Evolutionary conservation across 2,888 invertebrate genomes (phyloP).

Genomic region (Euclidia mi): DNA sequence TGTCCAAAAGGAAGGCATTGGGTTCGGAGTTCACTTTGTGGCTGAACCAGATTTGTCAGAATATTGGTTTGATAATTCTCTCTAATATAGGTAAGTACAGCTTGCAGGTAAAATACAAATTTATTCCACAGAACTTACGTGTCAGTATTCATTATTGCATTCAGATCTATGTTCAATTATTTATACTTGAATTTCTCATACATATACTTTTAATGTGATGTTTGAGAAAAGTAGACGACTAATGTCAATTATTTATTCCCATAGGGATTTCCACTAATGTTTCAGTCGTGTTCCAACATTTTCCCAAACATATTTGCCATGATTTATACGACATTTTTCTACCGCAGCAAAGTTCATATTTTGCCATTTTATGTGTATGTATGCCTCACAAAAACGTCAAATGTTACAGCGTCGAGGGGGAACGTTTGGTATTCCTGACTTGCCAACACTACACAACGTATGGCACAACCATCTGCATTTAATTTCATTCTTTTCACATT

Average conservation of each 20-base stretch:
- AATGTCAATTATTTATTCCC: constrained; percentile 2
- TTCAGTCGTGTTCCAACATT: constrained; percentile 17
- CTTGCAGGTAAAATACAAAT: too few relatives aligned
- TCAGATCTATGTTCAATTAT: neutral
- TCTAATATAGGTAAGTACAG: too few relatives aligned
- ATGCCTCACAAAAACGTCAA: constrained; percentile 88
- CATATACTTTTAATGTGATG: too few relatives aligned
- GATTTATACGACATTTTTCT: constrained; percentile 53
- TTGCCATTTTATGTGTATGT: constrained; percentile 85
- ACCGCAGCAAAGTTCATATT: constrained; percentile 77
- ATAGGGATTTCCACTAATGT: neutral
- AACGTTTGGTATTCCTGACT: constrained; percentile 86
- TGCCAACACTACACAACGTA: constrained; percentile 43
- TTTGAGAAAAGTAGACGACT: too few relatives aligned
- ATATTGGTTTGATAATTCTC: too few relatives aligned
- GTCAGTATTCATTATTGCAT: neutral
- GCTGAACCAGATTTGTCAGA: too few relatives aligned
- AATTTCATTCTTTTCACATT: constrained; percentile 27
- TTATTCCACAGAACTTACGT: neutral
- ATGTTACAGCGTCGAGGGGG: constrained; percentile 88
- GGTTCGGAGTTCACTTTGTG: too few relatives aligned
- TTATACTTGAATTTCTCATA: neutral
- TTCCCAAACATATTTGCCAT: constrained; percentile 28
- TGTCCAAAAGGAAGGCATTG: too few relatives aligned
- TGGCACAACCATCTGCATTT: constrained; percentile 6